phyloP scores from a whole-genome alignment of 2,113 vertebrate genomes.

The Pelecanoides urinatrix region DNA sequence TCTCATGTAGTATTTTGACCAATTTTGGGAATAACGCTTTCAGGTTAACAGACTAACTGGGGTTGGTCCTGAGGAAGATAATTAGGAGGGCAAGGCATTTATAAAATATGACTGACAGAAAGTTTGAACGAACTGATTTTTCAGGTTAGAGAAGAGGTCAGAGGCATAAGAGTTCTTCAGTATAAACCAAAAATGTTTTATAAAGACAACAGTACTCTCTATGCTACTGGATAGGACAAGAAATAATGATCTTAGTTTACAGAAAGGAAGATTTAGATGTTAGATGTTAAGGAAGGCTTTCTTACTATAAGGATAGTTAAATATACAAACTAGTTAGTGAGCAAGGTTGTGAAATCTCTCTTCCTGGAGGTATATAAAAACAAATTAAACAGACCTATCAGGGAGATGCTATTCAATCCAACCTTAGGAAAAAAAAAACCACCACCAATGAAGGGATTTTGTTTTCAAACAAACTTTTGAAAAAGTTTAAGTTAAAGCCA shows the following conservation, averaged over 20 bases:
- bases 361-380: background rate
- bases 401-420: background rate
- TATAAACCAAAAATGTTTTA: background rate
- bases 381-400: background rate
- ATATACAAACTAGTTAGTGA: background rate
- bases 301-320: background rate
- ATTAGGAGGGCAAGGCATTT: background rate
- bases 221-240: background rate
- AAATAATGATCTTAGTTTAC: background rate
- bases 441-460: accelerated
- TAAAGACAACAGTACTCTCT: background rate
- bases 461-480: background rate
- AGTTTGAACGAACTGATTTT: background rate
- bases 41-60: background rate
- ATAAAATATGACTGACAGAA: background rate
- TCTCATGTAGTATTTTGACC: background rate
- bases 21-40: background rate
- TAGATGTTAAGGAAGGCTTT: background rate
- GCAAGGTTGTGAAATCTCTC: background rate
- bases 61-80: background rate
- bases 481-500: background rate
- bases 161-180: background rate
- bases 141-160: background rate
- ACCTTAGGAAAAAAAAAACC: background rate
- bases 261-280: background rate